Conservation (phyloP, 2,797 vertebrate species). For the Pangasius djambal region DNA sequence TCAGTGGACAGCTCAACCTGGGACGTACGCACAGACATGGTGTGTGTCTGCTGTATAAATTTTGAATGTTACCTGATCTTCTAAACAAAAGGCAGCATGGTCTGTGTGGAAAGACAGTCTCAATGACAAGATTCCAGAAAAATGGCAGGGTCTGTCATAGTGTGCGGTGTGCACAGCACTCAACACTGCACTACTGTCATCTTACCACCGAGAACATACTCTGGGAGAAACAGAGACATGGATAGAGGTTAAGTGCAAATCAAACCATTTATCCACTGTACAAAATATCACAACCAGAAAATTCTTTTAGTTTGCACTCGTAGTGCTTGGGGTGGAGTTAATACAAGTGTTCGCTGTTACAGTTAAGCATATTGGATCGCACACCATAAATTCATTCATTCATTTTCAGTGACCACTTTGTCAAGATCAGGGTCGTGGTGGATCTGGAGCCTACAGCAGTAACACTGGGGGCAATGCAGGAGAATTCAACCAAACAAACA, state of each 20-base stretch:
- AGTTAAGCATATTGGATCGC: background rate
- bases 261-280: background rate
- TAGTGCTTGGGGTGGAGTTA: background rate
- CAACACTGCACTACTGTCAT: background rate
- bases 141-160: background rate
- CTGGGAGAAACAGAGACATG: background rate
- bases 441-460: background rate
- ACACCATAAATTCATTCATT: background rate
- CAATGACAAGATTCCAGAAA: constrained; percentile 1
- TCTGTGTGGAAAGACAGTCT: constrained; percentile 20
- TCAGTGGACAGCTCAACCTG: constrained; percentile 76
- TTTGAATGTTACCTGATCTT: constrained; percentile 41
- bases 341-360: background rate
- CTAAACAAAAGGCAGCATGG: constrained; percentile 32
- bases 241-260: background rate
- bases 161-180: constrained; percentile 16
- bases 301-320: background rate
- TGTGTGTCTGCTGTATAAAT: constrained; percentile 50
- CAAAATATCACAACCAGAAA: background rate
- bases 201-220: constrained; percentile 1
- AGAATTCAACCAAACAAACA: background rate
- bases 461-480: background rate
- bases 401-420: background rate
- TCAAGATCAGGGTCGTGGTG: background rate
- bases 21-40: constrained; percentile 62